These are phyloP conservation scores for Blennius ocellaris DNA, from an alignment of 2,113 vertebrate genomes.

Conservation along the genomic window DNA sequence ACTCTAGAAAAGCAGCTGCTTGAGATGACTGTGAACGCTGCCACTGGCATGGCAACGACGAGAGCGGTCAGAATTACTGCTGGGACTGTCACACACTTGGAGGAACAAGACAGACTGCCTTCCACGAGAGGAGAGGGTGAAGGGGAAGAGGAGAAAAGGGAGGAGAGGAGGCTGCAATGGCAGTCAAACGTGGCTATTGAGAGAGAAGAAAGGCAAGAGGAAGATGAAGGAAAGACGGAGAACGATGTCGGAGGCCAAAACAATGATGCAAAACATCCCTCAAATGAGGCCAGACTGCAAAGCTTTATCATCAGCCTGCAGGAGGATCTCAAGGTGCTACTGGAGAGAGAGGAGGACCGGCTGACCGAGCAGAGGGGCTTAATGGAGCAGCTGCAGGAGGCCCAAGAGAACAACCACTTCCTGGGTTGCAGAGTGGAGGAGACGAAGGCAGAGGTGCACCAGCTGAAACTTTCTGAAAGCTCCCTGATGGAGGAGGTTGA, in stretches of 20 bases:
- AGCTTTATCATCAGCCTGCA: conserved; percentile 58
- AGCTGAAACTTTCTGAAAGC: conserved; percentile 80
- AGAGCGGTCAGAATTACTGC: conserved; percentile 59
- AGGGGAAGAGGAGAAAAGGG: conserved; percentile 73
- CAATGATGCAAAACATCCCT: conserved; percentile 33
- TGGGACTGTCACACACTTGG: conserved; percentile 55
- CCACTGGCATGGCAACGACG: conserved; percentile 45
- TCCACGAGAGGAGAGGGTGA: conserved; percentile 74
- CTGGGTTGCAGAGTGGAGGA: conserved; percentile 81
- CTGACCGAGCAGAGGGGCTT: conserved; percentile 70
- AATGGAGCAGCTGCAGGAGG: conserved; percentile 73
- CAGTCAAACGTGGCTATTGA: conserved; percentile 21
- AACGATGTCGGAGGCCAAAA: conserved; percentile 22
- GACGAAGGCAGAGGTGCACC: conserved; percentile 66
- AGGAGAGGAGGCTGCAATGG: conserved; percentile 58
- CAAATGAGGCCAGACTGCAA: conserved; percentile 67
- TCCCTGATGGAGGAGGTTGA: conserved; percentile 76
- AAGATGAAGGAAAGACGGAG: conserved; percentile 19
- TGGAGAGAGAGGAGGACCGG: conserved; percentile 72
- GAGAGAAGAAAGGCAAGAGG: neutral
- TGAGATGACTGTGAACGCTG: conserved; percentile 75
- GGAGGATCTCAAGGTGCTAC: conserved; percentile 77
- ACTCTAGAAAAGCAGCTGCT: conserved; percentile 83
- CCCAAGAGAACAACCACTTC: conserved; percentile 75
- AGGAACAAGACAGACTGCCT: conserved; percentile 51